Percentiles rank a stretch among this genome's conserved stretches.
Evolutionary conservation across 2,113 vertebrate genomes (phyloP).

Genomic region (Leuciscus idus): DNA sequence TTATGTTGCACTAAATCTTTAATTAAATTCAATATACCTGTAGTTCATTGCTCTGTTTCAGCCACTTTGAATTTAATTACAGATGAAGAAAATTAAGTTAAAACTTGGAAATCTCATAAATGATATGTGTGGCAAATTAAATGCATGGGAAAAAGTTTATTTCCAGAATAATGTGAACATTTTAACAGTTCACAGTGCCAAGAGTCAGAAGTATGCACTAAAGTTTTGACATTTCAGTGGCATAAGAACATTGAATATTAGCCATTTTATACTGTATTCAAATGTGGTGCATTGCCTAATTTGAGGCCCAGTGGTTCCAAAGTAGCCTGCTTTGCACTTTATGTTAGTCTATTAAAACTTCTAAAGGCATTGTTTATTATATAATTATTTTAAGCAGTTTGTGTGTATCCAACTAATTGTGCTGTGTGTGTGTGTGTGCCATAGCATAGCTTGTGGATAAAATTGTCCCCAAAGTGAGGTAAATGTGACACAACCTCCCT

Average conservation of each 20-base stretch:
- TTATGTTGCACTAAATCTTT: background rate
- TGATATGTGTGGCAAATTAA: background rate
- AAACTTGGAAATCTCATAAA: background rate
- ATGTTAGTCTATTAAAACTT: background rate
- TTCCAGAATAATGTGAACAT: background rate
- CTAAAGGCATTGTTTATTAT: background rate
- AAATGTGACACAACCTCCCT: conserved; percentile 20
- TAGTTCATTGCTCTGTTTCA: background rate
- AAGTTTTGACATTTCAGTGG: background rate
- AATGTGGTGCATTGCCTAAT: background rate
- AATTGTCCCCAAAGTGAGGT: background rate
- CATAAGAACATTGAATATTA: background rate
- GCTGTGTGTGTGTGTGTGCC: background rate
- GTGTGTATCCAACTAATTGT: background rate
- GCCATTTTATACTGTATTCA: background rate
- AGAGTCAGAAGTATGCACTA: background rate
- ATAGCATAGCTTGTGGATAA: background rate
- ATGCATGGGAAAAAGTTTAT: background rate
- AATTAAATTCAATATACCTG: background rate
- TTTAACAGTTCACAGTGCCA: background rate
- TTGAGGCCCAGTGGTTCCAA: background rate
- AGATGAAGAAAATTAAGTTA: background rate
- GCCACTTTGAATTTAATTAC: background rate
- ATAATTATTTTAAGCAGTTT: background rate
- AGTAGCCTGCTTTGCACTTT: background rate